Evolutionary conservation across 2,888 invertebrate genomes (phyloP).

Genomic region (Acholoe squamosa): DNA sequence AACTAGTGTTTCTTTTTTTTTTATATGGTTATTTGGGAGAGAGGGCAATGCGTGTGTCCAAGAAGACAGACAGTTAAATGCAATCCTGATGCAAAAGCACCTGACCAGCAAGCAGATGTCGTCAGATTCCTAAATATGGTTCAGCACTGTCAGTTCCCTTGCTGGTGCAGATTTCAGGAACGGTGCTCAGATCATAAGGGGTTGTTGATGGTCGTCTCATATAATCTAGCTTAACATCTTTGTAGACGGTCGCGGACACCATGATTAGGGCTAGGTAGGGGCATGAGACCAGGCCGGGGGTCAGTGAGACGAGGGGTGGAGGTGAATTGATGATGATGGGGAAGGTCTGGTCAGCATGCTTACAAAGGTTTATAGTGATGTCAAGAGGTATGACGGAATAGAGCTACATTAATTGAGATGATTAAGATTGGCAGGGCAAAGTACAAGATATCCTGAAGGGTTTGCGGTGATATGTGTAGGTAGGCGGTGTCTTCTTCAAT

Average conservation of each 20-base stretch:
- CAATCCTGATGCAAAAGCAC: too few relatives aligned
- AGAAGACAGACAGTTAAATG: too few relatives aligned
- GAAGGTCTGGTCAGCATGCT: background rate
- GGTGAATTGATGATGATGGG: background rate
- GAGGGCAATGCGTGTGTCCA: too few relatives aligned
- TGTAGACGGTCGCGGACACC: background rate
- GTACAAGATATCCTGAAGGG: too few relatives aligned
- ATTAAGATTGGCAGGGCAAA: too few relatives aligned
- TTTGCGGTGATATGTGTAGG: background rate
- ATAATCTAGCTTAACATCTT: background rate
- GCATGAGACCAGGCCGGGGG: background rate
- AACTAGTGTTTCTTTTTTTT: too few relatives aligned
- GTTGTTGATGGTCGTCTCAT: background rate
- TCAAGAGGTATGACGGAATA: background rate
- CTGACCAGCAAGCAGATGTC: too few relatives aligned
- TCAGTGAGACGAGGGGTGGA: background rate
- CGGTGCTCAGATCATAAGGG: background rate
- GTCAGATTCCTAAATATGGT: background rate
- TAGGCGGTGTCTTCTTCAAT: too few relatives aligned
- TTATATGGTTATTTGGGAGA: too few relatives aligned
- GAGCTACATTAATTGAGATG: background rate
- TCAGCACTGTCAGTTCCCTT: background rate
- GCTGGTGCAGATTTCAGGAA: background rate
- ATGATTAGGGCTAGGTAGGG: too few relatives aligned
- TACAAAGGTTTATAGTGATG: background rate